phyloP scores from a whole-genome alignment of 2,888 invertebrate genomes.

The Synergus umbraculus region DNA sequence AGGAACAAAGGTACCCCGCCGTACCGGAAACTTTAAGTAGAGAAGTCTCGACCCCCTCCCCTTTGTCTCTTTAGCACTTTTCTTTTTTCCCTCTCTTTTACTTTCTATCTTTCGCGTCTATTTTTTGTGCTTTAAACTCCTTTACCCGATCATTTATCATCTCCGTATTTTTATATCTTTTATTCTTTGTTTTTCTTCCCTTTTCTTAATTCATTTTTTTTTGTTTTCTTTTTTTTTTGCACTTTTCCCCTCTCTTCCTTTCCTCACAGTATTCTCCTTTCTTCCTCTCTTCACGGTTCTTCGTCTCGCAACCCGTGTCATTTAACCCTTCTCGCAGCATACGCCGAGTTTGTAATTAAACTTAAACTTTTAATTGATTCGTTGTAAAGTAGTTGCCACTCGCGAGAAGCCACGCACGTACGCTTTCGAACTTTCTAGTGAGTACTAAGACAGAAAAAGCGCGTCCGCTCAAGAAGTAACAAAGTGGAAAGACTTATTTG shows the following conservation, averaged over 20 bases:
- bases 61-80: conserved; percentile 18
- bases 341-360: conserved; percentile 75
- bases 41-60: not conserved
- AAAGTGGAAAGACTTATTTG: not conserved
- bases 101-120: conserved; percentile 40
- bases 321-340: conserved; percentile 51
- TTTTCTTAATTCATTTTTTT: not conserved
- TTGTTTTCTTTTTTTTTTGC: no score
- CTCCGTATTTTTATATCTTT: not conserved
- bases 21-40: conserved; percentile 43
- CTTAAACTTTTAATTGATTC: conserved; percentile 77
- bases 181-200: not conserved
- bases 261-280: not conserved
- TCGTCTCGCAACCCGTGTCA: not conserved
- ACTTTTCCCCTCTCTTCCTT: not conserved
- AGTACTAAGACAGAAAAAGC: conserved; percentile 24
- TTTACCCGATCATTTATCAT: not conserved
- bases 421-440: conserved; percentile 47
- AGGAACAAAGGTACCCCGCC: conserved; percentile 57
- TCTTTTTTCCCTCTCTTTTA: conserved; percentile 32
- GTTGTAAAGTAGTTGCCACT: conserved; percentile 70
- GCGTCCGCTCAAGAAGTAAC: conserved; percentile 29
- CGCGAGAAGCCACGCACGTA: conserved; percentile 62
- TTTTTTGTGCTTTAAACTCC: not conserved
- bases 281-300: not conserved